Percentiles rank a stretch among this genome's conserved stretches.
Evolutionary conservation across 2,113 vertebrate species (phyloP).

Genomic region (Cyprinodon variegatus): DNA sequence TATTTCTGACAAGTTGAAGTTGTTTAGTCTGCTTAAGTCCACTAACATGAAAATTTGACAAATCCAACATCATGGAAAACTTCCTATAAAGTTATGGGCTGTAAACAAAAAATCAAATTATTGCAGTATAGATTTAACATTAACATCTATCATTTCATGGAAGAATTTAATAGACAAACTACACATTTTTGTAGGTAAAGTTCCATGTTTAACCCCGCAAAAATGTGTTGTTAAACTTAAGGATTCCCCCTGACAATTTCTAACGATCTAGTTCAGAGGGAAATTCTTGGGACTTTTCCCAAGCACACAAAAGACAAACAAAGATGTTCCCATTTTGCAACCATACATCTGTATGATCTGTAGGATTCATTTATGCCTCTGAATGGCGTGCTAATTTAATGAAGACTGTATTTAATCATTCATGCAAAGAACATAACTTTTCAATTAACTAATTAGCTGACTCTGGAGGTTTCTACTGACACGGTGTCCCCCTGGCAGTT

Average conservation of each 20-base stretch:
- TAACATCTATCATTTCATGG: conserved; percentile 24
- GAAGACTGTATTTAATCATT: conserved; percentile 69
- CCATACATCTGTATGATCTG: background rate
- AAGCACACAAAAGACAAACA: conserved; percentile 2
- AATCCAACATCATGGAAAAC: conserved; percentile 65
- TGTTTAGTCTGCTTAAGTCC: conserved; percentile 73
- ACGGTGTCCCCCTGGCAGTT: conserved; percentile 36
- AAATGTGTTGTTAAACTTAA: conserved; percentile 1
- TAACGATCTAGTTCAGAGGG: background rate
- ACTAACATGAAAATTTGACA: conserved; percentile 74
- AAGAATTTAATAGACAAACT: background rate
- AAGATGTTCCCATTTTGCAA: background rate
- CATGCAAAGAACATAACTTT: conserved; percentile 74
- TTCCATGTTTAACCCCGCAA: background rate
- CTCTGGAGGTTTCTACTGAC: conserved; percentile 61
- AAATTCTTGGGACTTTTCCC: background rate
- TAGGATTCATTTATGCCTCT: conserved; percentile 39
- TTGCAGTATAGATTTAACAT: conserved; percentile 46
- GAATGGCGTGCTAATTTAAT: conserved; percentile 58
- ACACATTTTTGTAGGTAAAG: conserved; percentile 3
- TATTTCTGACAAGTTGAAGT: conserved; percentile 58
- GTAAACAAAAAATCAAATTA: conserved; percentile 60
- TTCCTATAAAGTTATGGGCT: conserved; percentile 60
- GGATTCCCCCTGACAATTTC: background rate
- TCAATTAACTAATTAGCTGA: conserved; percentile 76